phyloP scores from a whole-genome alignment of 2,113 vertebrate species.

The Cinclus cinclus region DNA sequence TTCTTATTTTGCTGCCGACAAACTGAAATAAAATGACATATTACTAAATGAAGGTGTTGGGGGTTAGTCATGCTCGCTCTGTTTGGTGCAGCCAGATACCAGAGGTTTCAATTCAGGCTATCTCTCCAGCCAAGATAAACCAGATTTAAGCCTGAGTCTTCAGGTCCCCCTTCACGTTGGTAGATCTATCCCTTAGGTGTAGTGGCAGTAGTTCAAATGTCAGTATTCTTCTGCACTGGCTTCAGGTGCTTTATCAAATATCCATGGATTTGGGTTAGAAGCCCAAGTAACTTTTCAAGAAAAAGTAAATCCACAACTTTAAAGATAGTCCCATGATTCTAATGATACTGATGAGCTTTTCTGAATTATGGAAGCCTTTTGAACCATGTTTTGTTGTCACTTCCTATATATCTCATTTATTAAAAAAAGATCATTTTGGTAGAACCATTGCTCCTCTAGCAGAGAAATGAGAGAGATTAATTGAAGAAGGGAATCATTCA shows the following conservation, averaged over 20 bases:
- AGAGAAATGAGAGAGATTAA: not conserved
- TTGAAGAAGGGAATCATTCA: not conserved
- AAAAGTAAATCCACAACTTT: not conserved
- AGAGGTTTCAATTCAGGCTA: not conserved
- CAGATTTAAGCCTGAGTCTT: not conserved
- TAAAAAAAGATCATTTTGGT: not conserved
- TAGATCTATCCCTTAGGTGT: accelerated
- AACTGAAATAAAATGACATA: not conserved
- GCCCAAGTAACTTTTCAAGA: not conserved
- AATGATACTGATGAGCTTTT: not conserved
- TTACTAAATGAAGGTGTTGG: not conserved
- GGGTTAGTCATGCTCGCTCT: not conserved
- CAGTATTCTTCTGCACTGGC: not conserved
- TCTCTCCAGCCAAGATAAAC: not conserved
- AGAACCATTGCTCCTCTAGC: not conserved
- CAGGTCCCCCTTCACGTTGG: not conserved
- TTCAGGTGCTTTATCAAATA: not conserved
- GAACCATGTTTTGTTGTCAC: not conserved
- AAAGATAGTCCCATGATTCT: not conserved
- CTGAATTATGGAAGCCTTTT: not conserved
- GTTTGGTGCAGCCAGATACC: not conserved
- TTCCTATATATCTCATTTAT: not conserved
- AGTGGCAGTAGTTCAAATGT: not conserved
- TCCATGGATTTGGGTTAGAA: not conserved
- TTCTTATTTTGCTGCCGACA: not conserved